phyloP scores from a whole-genome alignment of 2,888 invertebrate genomes.

The Alcis repandata region DNA sequence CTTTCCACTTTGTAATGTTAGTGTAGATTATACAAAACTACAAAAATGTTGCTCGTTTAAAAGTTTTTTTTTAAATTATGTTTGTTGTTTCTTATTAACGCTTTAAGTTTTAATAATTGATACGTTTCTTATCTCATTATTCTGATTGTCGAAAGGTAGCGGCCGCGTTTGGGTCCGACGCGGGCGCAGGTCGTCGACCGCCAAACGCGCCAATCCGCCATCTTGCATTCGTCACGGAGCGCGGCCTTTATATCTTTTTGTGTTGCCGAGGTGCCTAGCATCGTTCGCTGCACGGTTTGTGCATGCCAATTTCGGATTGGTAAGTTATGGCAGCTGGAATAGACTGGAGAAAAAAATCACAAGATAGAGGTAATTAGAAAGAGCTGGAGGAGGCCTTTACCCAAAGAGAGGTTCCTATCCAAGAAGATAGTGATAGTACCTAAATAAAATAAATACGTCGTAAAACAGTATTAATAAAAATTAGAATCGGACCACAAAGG shows the following conservation, averaged over 20 bases:
- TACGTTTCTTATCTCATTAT: conserved; percentile 50
- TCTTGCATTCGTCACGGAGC: conserved; percentile 83
- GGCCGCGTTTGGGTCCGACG: conserved; percentile 41
- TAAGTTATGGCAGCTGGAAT: background rate
- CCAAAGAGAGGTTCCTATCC: too few relatives aligned
- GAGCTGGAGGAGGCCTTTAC: too few relatives aligned
- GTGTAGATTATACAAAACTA: too few relatives aligned
- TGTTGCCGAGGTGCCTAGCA: conserved; percentile 61
- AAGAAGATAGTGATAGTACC: too few relatives aligned
- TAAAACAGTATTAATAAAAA: too few relatives aligned
- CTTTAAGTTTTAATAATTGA: conserved; percentile 23
- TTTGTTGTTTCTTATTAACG: conserved; percentile 12
- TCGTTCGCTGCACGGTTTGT: conserved; percentile 48
- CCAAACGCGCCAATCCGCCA: conserved; percentile 83
- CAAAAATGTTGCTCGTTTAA: background rate
- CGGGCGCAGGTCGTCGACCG: conserved; percentile 79
- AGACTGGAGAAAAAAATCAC: too few relatives aligned
- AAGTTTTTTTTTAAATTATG: background rate
- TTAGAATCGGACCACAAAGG: too few relatives aligned
- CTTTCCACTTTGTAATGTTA: too few relatives aligned
- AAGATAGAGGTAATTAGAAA: too few relatives aligned
- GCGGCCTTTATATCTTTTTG: conserved; percentile 76
- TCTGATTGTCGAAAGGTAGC: conserved; percentile 65
- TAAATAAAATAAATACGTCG: too few relatives aligned
- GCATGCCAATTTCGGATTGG: conserved; percentile 25